A percentile compares a stretch with the other conserved stretches of the same genome.
Conservation (phyloP, 2,113 vertebrate genomes). For the Istiophorus platypterus region DNA sequence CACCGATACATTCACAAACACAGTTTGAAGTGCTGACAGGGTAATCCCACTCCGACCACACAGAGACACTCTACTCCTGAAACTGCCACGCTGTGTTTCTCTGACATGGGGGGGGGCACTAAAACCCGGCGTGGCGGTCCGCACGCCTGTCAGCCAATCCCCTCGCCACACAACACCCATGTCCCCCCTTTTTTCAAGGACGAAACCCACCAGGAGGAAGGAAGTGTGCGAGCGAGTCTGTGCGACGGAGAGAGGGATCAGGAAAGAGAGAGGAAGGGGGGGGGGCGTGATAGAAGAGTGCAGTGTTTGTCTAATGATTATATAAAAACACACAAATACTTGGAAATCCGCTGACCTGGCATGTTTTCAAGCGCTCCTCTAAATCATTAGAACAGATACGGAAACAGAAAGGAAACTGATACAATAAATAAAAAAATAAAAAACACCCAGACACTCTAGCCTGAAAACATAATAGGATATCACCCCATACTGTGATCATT, state of each 20-base stretch:
- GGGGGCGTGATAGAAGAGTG: not conserved
- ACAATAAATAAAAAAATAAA: slow-evolving; percentile 70
- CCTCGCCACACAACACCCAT: not conserved
- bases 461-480: slow-evolving; percentile 76
- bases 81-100: slow-evolving; percentile 55
- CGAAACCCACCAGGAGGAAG: slow-evolving; percentile 36
- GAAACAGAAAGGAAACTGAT: slow-evolving; percentile 43
- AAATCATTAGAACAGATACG: slow-evolving; percentile 67
- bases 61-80: slow-evolving; percentile 60
- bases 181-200: not conserved
- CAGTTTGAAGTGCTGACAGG: slow-evolving; percentile 77
- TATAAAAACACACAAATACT: slow-evolving; percentile 56
- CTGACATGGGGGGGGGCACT: slow-evolving; percentile 60
- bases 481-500: slow-evolving; percentile 64
- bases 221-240: slow-evolving; percentile 14
- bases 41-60: slow-evolving; percentile 74
- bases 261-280: slow-evolving; percentile 1
- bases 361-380: slow-evolving; percentile 41
- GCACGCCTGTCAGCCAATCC: slow-evolving; percentile 26
- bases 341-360: slow-evolving; percentile 66
- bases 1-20: slow-evolving; percentile 31
- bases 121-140: slow-evolving; percentile 55
- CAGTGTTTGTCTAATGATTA: slow-evolving; percentile 30
- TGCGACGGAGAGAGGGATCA: slow-evolving; percentile 47
- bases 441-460: slow-evolving; percentile 58